Evolutionary conservation across 2,797 vertebrate genomes (phyloP), one percentile per base, ranked within the genome.

Genomic region (Tokudaia muenninki): DNA sequence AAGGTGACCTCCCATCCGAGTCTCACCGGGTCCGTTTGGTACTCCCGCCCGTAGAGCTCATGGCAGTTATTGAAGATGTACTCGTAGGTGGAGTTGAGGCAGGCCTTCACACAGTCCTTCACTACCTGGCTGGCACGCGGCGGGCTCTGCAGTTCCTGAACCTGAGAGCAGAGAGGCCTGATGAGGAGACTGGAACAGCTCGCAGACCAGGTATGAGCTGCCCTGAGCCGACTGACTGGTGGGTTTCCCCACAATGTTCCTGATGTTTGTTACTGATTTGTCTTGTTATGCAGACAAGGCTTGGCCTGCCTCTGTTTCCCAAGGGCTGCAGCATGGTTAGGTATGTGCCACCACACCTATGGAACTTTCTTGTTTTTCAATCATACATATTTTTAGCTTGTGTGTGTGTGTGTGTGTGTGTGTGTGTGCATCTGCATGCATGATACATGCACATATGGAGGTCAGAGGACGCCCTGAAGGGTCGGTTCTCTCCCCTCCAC

Each of bases 21-120:
- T 59, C 96, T 96, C 90, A 97, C 98, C 59, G 6, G 14, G 82
- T 98, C 99, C 34, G 99, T 98, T 94, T 99, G 99, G 97, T 99
- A 99, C 98, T 99, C 99, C 17, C 99, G 99, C 98, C 99, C 99
- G 97, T 99, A 99, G 37, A 99, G 98, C 94, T 99, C 99, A 0
- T 99, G 99, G 96, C 99, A 99, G 90, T 99, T 99, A 97, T 99
- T 99, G 98, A 99, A 99, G 98, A 99, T 99, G 98, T 99, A 99
- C 97, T 99, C 99, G 0, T 99, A 99, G 0, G 99, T 99, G 29
- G 99, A 99, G 98, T 99, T 99, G 97, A 99, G 99, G 96, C 99
- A 99, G 91, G 99, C 99, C 97, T 99, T 99, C 61, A 99, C 99
- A 65, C 99, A 99, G 97, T 99, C 99, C 97, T 99, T 99, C 78